Base-by-base conservation (phyloP, 2,888 invertebrate species). In the Phalera bucephala region DNA sequence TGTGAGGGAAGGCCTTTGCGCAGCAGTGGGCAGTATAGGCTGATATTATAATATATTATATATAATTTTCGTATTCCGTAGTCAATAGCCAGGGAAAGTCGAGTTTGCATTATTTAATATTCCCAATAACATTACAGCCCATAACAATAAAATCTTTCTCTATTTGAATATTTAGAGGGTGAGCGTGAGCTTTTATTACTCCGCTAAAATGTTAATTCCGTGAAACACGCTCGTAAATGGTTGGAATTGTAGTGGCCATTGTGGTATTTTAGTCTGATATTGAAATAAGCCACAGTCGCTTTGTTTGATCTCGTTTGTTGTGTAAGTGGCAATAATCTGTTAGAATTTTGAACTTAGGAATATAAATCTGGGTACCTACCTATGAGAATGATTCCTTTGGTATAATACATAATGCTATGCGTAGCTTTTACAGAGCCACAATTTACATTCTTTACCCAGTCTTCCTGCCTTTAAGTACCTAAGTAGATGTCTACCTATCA, bases 151-250 rank as follows among this genome's bases (percentile, higher is more conserved):
- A 73, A 66, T 62, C 58, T 62, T 55, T 54, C 52, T 60, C 57
- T 56, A 70, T 72, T 70, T 70, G 66, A 73, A 72, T 71, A 70
- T 72, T 72, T 67, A 65, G 65, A 61, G 61, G 62, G 71, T 64
- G 76, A 63, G 73, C 74, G 74, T 75, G 74, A 75, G 74, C 71
- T 65, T 80, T 81, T 80, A 80, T 72, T 70, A 68, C 72, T 59
- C 45, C 52, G 75, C 73, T 79, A 75, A 80, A 80, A 80, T 76
- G 79, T 80, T 78, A 75, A 80, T 79, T 72, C 76, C 70, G 67
- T 69, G 76, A 69, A 77, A 78, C 73, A 74, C 57, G 72, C 57
- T 78, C 80, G 73, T 79, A 78, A 81, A 78, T 60, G 69, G 61
- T 59, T 52, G 61, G 58, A 63, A 65, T 68, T 63, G 67, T 71